Evolutionary conservation across 2,113 vertebrate genomes (phyloP).

Genomic region (Nansenia antarctica): DNA sequence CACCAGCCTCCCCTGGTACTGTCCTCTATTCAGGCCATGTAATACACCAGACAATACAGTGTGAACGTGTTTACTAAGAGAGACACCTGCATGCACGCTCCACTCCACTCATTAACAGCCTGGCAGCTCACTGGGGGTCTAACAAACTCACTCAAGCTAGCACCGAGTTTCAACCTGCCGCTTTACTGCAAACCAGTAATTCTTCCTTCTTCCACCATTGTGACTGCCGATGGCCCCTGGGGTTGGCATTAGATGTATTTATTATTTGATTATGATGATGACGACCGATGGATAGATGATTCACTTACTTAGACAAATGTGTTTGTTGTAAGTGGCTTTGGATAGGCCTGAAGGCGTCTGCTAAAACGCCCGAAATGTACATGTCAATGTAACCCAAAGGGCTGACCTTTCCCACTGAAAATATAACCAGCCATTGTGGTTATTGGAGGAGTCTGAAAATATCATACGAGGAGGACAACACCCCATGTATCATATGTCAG

Average conservation of each 20-base stretch:
- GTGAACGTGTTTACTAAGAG: conserved; percentile 30
- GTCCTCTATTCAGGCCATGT: not conserved
- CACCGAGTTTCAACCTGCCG: no score
- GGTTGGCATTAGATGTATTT: no score
- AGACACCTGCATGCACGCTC: not conserved
- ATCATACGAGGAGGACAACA: conserved; percentile 44
- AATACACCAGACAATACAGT: not conserved
- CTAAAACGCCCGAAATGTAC: no score
- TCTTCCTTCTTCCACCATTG: no score
- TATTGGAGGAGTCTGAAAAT: conserved; percentile 57
- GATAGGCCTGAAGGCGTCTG: no score
- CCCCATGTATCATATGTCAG: conserved; percentile 46
- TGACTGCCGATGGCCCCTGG: no score
- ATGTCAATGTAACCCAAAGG: not conserved
- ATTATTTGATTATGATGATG: no score
- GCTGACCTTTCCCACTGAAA: not conserved
- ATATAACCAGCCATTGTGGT: conserved; percentile 45
- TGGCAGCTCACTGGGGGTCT: not conserved
- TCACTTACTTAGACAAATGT: no score
- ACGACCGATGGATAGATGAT: no score
- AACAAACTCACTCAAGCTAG: not conserved
- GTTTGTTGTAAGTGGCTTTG: no score
- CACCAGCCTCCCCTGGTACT: no score
- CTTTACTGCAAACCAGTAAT: no score
- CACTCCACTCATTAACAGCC: not conserved